These are phyloP conservation scores for Dorcus parallelipipedus DNA, from an alignment of 2,888 invertebrate genomes.

Conservation along the genomic window DNA sequence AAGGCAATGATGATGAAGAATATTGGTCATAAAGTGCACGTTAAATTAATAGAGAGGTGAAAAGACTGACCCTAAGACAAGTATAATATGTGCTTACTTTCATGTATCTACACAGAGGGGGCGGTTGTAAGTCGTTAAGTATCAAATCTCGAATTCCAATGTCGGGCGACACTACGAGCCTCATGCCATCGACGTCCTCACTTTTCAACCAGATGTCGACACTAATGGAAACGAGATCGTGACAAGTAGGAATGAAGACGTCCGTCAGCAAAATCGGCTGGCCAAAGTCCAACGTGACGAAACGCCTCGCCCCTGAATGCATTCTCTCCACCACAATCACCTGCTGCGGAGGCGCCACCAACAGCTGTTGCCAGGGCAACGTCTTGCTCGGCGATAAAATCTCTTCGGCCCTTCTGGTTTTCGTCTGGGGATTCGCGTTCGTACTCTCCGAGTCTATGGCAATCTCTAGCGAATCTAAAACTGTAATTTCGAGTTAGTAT, in stretches of 20 bases:
- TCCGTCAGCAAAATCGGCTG: constrained; percentile 83
- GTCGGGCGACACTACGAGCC: constrained; percentile 81
- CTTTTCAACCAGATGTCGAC: constrained; percentile 88
- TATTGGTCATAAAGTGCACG: background rate
- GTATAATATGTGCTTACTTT: constrained; percentile 60
- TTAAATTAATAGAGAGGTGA: no score
- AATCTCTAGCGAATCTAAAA: background rate
- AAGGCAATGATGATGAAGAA: background rate
- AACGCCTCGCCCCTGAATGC: constrained; percentile 90
- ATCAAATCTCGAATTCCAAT: constrained; percentile 84
- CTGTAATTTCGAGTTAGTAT: background rate
- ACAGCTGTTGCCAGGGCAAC: constrained; percentile 73
- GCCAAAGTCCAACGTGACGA: constrained; percentile 89
- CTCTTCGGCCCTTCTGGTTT: constrained; percentile 29
- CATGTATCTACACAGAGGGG: constrained; percentile 83
- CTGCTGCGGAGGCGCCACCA: constrained; percentile 78
- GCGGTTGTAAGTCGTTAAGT: constrained; percentile 85
- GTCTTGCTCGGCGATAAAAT: constrained; percentile 33
- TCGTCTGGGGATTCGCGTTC: background rate
- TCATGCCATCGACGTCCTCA: constrained; percentile 81
- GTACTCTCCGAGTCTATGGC: constrained; percentile 8
- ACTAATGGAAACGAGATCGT: constrained; percentile 78
- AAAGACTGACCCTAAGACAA: no score
- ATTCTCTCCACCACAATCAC: constrained; percentile 86
- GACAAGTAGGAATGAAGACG: constrained; percentile 75